A percentile compares a stretch with the other conserved stretches of the same genome.
These are phyloP conservation scores for Lutjanus argentimaculatus DNA, from an alignment of 2,797 vertebrate species.

Conservation along the genomic window DNA sequence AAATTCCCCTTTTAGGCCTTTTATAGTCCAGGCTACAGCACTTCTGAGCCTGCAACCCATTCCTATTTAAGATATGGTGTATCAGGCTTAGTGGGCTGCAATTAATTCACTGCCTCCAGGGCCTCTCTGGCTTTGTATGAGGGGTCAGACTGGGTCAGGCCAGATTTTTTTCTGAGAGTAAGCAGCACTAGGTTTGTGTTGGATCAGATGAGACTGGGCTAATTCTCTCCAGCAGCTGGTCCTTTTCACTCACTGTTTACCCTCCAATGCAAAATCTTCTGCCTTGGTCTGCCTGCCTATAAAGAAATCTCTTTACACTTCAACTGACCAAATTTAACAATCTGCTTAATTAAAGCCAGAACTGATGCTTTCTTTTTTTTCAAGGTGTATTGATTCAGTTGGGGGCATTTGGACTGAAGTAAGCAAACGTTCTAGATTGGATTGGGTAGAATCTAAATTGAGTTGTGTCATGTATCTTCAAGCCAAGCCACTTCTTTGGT, in stretches of 20 bases:
- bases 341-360: slow-evolving; percentile 84
- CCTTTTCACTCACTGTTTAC: slow-evolving; percentile 87
- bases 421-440: slow-evolving; percentile 69
- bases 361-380: slow-evolving; percentile 61
- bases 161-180: slow-evolving; percentile 82
- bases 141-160: slow-evolving; percentile 86
- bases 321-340: slow-evolving; percentile 81
- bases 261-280: slow-evolving; percentile 83
- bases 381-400: slow-evolving; percentile 71
- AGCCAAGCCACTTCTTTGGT: slow-evolving; percentile 73
- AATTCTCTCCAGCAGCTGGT: slow-evolving; percentile 88
- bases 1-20: slow-evolving; percentile 59
- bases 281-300: slow-evolving; percentile 75
- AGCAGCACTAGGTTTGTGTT: slow-evolving; percentile 85
- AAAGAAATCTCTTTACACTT: slow-evolving; percentile 83
- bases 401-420: slow-evolving; percentile 63
- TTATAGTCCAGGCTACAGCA: slow-evolving; percentile 42
- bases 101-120: slow-evolving; percentile 88
- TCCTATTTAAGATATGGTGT: slow-evolving; percentile 81
- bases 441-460: slow-evolving; percentile 71
- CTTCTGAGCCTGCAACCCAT: slow-evolving; percentile 67
- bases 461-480: slow-evolving; percentile 76
- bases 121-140: slow-evolving; percentile 86
- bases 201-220: slow-evolving; percentile 84
- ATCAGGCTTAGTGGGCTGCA: slow-evolving; percentile 85